phyloP scores from a whole-genome alignment of 2,888 invertebrate species.

The Drymonia ruficornis region DNA sequence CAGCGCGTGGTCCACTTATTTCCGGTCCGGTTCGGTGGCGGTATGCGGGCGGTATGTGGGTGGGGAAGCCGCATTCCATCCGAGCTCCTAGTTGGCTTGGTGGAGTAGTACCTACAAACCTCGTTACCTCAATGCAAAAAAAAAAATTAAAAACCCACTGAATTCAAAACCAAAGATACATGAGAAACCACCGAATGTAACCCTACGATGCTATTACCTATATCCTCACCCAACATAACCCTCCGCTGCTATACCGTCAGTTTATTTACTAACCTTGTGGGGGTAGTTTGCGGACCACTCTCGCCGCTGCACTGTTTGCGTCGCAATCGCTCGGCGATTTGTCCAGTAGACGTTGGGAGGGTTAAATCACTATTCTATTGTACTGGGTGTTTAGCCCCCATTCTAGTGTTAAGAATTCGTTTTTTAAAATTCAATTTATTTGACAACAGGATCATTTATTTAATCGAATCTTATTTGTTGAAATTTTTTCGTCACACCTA shows the following conservation, averaged over 20 bases:
- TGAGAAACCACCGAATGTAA: not conserved
- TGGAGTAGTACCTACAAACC: too few species aligned
- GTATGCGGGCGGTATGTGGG: too few species aligned
- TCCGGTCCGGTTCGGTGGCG: too few species aligned
- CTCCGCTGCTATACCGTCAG: conserved; percentile 8
- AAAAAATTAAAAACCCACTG: too few species aligned
- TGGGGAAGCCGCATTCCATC: too few species aligned
- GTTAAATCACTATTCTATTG: conserved; percentile 31
- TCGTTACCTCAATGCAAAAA: too few species aligned
- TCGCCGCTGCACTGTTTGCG: conserved; percentile 33
- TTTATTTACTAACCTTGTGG: conserved; percentile 26
- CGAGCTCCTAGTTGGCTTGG: too few species aligned
- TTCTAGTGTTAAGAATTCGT: not conserved
- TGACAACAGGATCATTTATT: not conserved
- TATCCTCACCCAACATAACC: conserved; percentile 11
- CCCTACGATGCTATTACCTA: not conserved
- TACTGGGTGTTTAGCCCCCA: not conserved
- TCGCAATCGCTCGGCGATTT: conserved; percentile 34
- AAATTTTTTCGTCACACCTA: too few species aligned
- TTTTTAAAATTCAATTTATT: not conserved
- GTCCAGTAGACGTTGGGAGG: conserved; percentile 16
- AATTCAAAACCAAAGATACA: not conserved
- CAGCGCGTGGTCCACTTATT: too few species aligned
- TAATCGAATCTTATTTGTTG: too few species aligned
- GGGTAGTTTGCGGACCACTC: conserved; percentile 38